Conservation (phyloP, 2,113 vertebrate genomes). For the Antechinus stuartii region DNA sequence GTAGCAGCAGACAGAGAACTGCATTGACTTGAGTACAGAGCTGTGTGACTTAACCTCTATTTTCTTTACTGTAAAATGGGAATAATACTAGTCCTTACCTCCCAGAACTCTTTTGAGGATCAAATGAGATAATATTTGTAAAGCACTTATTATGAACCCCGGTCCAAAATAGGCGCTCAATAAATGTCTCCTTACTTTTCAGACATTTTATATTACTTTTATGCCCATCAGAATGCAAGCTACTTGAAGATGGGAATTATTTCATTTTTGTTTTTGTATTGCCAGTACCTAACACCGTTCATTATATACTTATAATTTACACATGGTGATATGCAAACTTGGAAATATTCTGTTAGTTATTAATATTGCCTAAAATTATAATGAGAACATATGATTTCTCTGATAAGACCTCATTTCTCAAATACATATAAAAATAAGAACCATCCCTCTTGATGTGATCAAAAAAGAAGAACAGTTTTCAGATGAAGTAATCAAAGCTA, state of each 20-base stretch:
- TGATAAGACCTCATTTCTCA: too few relatives aligned
- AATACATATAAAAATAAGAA: too few relatives aligned
- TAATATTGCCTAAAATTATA: neutral
- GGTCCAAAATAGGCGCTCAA: too few relatives aligned
- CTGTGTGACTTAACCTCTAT: neutral
- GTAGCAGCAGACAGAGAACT: neutral
- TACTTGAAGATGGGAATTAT: neutral
- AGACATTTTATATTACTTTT: neutral
- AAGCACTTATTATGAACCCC: neutral
- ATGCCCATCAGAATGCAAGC: neutral
- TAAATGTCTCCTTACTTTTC: neutral
- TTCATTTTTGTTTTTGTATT: neutral
- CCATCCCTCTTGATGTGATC: too few relatives aligned
- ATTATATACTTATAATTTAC: neutral
- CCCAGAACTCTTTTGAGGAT: neutral
- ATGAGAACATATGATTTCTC: neutral
- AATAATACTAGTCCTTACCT: too few relatives aligned
- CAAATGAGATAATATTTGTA: neutral
- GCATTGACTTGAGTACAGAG: neutral
- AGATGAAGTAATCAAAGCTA: too few relatives aligned
- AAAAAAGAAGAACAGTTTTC: too few relatives aligned
- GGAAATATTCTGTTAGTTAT: neutral
- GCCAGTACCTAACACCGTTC: neutral
- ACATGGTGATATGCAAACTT: neutral
- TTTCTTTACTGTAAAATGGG: neutral